Percentiles rank a stretch among this genome's conserved stretches.
Evolutionary conservation across 2,888 invertebrate genomes (phyloP).

Genomic region (Lepetodrilus schrolli): DNA sequence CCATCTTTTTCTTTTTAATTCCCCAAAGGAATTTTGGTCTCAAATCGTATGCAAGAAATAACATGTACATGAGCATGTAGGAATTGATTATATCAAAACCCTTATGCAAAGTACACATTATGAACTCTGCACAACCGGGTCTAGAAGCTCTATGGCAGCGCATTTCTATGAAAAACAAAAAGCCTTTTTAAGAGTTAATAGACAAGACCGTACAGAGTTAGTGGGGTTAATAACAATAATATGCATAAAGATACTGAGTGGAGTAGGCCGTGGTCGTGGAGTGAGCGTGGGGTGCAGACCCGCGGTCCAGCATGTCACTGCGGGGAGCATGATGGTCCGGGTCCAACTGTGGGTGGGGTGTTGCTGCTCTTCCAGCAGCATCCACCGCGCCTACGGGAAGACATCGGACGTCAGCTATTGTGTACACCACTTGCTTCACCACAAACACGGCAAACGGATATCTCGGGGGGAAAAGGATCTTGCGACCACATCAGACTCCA

Average conservation of each 20-base stretch:
- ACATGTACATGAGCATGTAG: conserved; percentile 36
- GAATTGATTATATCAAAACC: conserved; percentile 32
- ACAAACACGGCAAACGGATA: background rate
- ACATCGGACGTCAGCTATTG: conserved; percentile 11
- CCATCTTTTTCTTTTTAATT: too few relatives aligned
- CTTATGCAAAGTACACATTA: conserved; percentile 36
- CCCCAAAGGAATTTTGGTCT: conserved; percentile 9
- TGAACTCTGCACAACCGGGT: conserved; percentile 26
- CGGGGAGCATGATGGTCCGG: conserved; percentile 31
- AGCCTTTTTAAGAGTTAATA: conserved; percentile 1
- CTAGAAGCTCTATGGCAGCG: conserved; percentile 1
- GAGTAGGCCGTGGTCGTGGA: background rate
- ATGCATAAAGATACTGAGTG: background rate
- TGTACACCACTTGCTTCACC: background rate
- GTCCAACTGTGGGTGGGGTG: background rate
- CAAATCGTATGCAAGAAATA: conserved; percentile 26
- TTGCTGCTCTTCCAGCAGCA: background rate
- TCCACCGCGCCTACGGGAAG: background rate
- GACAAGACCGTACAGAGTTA: conserved; percentile 29
- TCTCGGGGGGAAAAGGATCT: background rate
- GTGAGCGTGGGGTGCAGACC: conserved; percentile 39
- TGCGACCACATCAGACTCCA: background rate
- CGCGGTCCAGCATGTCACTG: conserved; percentile 57
- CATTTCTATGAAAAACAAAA: background rate
- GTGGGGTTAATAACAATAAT: background rate